Evolutionary conservation across 35 echinoderm and acorn worm genomes (phyloP), one percentile per base, ranked within the genome.

Genomic region (Apostichopus japonicus): DNA sequence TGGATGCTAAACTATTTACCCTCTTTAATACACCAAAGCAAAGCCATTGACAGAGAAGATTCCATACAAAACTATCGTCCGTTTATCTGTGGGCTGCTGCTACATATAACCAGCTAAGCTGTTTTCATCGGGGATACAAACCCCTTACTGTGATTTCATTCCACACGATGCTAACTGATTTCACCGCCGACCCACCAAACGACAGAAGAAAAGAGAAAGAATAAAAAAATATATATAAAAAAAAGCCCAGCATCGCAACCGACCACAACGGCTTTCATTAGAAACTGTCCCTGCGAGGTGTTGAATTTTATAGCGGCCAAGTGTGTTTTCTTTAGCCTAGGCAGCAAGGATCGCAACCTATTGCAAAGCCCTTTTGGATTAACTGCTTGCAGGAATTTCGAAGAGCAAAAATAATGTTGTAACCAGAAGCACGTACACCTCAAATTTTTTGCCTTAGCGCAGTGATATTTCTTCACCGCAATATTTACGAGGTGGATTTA

Each of bases 241-340:
- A 21, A 23, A 6, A 75, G 17, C 2, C 6, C 15, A 7, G 17
- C 71, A 75, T 75, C 21, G 2, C 71, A 75, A 6, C 21, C 71
- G 22, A 75, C 71, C 71, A 75, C 71, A 75, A 75, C n/a, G 71
- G 71, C 17, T 75, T 75, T 75, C 71, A 75, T 75, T 75, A 75
- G 71, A 75, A 75, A 24, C 17, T 23, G 71, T 75, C 71, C 15
- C 71, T 75, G 71, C 71, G 71, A 75, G 71, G 71, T 75, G 71
- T 75, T 23, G 71, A 84, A 57, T 84, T 84, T 84, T 59, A 84
- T 84, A 58, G 81, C 22, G 17, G 56, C 81, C 81, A 84, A 84
- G 56, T 84, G 54, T 84, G 55, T 54, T 83, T 83, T 83, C 52
- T 56, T 83, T 56, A 54, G 80, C 80, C 22, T 23, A 23, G 81